phyloP scores from a whole-genome alignment of 30 jellyfish, hydroid and myxozoan species.

The Mastigias papua region DNA sequence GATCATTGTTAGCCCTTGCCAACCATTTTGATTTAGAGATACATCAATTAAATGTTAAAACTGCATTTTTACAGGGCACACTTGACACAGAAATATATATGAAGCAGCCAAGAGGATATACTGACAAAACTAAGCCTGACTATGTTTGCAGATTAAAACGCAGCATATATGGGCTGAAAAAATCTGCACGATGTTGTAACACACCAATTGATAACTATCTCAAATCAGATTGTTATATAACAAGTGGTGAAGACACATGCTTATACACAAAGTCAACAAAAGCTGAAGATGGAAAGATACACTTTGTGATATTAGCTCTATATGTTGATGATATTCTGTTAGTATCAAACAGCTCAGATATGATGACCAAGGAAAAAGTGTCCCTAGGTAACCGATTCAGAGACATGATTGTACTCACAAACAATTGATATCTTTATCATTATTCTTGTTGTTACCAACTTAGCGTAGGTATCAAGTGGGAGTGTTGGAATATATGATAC shows the following conservation, averaged over 20 bases:
- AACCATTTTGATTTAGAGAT: constrained; percentile 32
- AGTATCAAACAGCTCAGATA: constrained; percentile 13
- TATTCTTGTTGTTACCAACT: neutral
- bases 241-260: neutral
- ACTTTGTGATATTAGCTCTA: constrained; percentile 42
- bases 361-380: neutral
- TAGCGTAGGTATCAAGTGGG: neutral
- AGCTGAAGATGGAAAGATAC: constrained; percentile 29
- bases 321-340: constrained; percentile 62
- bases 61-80: constrained; percentile 59
- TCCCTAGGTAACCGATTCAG: constrained; percentile 8
- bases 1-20: constrained; percentile 50
- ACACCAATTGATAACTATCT: constrained; percentile 46
- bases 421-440: neutral
- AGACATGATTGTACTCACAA: neutral
- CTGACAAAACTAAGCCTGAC: constrained; percentile 49
- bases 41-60: constrained; percentile 71
- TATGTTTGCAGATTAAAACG: constrained; percentile 51
- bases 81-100: constrained; percentile 51
- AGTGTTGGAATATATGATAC: neutral
- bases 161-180: constrained; percentile 68
- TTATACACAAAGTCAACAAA: constrained; percentile 45
- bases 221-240: constrained; percentile 33
- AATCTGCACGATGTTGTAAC: constrained; percentile 77
- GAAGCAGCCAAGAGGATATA: constrained; percentile 69